These are phyloP conservation scores for Drosophila buzzatii DNA, from an alignment of 2,888 invertebrate species.

Conservation along the genomic window DNA sequence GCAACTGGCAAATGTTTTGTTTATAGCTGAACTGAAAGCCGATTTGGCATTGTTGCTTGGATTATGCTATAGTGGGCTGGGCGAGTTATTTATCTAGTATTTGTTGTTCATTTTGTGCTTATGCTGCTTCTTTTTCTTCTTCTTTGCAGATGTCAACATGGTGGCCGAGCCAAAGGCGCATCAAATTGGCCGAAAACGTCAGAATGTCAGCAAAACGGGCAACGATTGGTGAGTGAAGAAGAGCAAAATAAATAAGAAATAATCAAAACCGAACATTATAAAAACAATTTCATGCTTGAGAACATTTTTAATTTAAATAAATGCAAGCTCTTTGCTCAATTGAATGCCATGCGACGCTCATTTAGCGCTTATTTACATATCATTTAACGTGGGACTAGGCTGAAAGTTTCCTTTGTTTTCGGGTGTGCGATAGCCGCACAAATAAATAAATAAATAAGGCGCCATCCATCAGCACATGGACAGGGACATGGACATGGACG, in stretches of 20 bases:
- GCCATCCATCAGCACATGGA: slow-evolving; percentile 71
- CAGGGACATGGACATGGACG: slow-evolving; percentile 38
- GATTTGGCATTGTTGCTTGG: slow-evolving; percentile 32
- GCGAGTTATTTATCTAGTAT: slow-evolving; percentile 23
- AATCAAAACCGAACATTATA: slow-evolving; percentile 7
- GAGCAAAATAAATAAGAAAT: slow-evolving; percentile 2
- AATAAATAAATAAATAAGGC: slow-evolving; percentile 74
- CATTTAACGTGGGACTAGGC: slow-evolving; percentile 76
- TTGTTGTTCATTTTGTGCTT: slow-evolving; percentile 21
- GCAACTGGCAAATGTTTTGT: slow-evolving; percentile 19
- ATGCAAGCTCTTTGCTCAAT: slow-evolving; percentile 58
- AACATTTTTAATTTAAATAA: slow-evolving; percentile 69
- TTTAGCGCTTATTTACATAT: slow-evolving; percentile 83
- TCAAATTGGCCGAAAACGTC: slow-evolving; percentile 88
- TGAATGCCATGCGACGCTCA: slow-evolving; percentile 70
- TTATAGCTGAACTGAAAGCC: slow-evolving; percentile 26
- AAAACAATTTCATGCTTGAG: slow-evolving; percentile 53
- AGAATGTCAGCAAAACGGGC: slow-evolving; percentile 88
- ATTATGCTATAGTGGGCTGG: slow-evolving; percentile 7
- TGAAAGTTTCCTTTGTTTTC: slow-evolving; percentile 4
- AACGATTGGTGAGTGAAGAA: slow-evolving; percentile 87
- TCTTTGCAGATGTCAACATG: slow-evolving; percentile 88
- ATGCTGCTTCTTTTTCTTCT: slow-evolving; percentile 35
- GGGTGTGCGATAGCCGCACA: slow-evolving; percentile 23
- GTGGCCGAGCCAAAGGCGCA: slow-evolving; percentile 90